Base-by-base conservation (phyloP, 2,888 invertebrate species). In the Chrysopilus asiliformis region DNA sequence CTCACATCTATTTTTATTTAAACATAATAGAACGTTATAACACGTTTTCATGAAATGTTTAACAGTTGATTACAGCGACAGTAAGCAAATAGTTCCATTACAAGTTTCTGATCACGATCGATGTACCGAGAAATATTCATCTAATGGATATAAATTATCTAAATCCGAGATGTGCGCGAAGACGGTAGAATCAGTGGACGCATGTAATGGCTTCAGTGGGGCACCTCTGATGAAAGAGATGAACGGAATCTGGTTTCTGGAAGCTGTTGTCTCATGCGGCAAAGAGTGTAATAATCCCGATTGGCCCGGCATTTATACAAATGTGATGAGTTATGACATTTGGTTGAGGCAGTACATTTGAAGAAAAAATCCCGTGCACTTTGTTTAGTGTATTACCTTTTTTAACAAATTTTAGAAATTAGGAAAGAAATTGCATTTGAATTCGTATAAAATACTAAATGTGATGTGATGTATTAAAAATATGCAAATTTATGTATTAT, bases 151-250 rank as follows among this genome's bases (percentile, higher is more conserved):
- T 10, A 45, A 43, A 14, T 51, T 61, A 16, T 49, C 48, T 33
- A 44, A 57, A 3, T 44, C 50, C 0, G 77, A 79, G 50, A 46
- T 82, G 1, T 83, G 82, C 48, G 79, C 79, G 4, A 83, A 83
- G 2, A 79, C 83, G 1, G 61, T 64, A 4, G 68, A 61, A 38
- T 68, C 70, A 1, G 66, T 75, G 47, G 84, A 84, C 49, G 74
- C 81, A 1, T 85, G 84, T 48, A 68, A 65, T 28, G 83, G 83
- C 4, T 83, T 83, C 48, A 80, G 80, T 0, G 83, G 84, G 3
- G 82, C 82, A 3, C 82, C 83, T 0, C 55, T 84, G 18, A 81
- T 83, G 80, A 65, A 58, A 34, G 51, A 52, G 16, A 60, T 49
- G 8, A 60, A 58, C 17, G 56, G 61, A n/a, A 60, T 66, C 9